Base-by-base conservation (phyloP, 2,888 invertebrate species). In the Drosophila lacicola region DNA sequence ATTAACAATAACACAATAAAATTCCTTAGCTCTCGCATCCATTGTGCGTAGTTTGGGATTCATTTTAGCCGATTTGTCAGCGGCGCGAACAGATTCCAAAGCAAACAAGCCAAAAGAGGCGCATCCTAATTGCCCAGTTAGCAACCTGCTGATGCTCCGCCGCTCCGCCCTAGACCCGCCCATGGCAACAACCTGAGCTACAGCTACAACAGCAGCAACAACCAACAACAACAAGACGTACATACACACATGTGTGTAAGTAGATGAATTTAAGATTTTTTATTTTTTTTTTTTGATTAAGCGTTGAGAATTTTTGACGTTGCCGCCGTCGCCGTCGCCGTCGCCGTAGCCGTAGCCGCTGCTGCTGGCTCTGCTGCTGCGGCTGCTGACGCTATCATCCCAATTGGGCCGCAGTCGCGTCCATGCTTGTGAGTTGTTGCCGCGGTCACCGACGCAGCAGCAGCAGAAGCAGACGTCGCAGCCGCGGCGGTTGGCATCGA, bases 71-170 rank as follows among this genome's bases (percentile, higher is more conserved):
- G 64, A 74, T 72, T 73, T 77, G 78, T 51, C 58, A 62, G 73
- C 70, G 63, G 71, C 70, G 71, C 82, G 88, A 84, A 84, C 82
- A 81, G 85, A 73, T 70, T 50, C 54, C 65, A 88, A 88, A 85
- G 87, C 83, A 82, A 82, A 82, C 72, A 82, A 47, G 62, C 50
- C 64, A 47, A 56, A 42, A 65, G 70, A 63, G 85, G 85, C 83
- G 77, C 86, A 81, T 79, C 78, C 80, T 71, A 76, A 85, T 82
- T 88, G 88, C 58, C 80, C 83, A 79, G 86, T 79, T 88, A 82
- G 75, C 82, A 79, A 82, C 63, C 76, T 71, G 86, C 57, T 69
- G 62, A 55, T 62, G 55, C 72, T 34, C 36, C 66, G 55, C 70
- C 76, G 62, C 44, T 8, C 64, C 70, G 54, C 68, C 71, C 69